Percentiles rank a stretch among this genome's conserved stretches.
phyloP scores from a whole-genome alignment of 2,113 vertebrate genomes.

The Chiloscyllium plagiosum region DNA sequence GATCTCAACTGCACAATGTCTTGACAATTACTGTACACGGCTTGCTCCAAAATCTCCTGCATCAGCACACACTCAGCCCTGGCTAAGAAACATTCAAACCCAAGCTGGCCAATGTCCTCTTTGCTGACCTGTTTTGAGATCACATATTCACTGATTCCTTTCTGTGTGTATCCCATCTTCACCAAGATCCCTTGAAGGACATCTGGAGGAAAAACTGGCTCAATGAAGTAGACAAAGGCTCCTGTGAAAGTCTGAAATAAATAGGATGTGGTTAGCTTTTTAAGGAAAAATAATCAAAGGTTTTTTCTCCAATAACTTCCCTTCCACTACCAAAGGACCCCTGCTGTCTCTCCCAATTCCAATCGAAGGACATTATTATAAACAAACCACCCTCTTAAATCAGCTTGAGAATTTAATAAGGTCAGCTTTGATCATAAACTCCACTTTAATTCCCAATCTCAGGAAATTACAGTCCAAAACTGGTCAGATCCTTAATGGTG shows the following conservation, averaged over 20 bases:
- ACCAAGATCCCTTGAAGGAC: slow-evolving; percentile 56
- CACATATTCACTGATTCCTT: slow-evolving; percentile 58
- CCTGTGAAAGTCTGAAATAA: slow-evolving; percentile 67
- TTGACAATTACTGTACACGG: slow-evolving; percentile 45
- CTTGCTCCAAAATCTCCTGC: slow-evolving; percentile 54
- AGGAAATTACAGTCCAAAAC: no score
- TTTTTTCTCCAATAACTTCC: not conserved
- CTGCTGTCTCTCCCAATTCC: not conserved
- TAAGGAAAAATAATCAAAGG: not conserved
- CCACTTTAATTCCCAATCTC: not conserved
- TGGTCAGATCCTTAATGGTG: no score
- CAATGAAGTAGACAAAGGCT: slow-evolving; percentile 69
- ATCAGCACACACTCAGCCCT: slow-evolving; percentile 60
- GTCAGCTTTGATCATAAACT: not conserved
- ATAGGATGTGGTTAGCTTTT: not conserved
- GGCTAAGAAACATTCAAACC: slow-evolving; percentile 72
- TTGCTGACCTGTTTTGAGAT: slow-evolving; percentile 53
- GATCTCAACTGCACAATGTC: slow-evolving; percentile 48
- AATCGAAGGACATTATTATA: not conserved
- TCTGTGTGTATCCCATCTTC: slow-evolving; percentile 64
- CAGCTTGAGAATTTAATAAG: not conserved
- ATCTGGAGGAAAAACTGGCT: slow-evolving; percentile 58
- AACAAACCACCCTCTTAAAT: not conserved
- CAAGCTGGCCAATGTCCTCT: slow-evolving; percentile 55
- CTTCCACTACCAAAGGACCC: not conserved